Conservation (phyloP, 1,140 invertebrate species). For the Dendroctonus ponderosae region DNA sequence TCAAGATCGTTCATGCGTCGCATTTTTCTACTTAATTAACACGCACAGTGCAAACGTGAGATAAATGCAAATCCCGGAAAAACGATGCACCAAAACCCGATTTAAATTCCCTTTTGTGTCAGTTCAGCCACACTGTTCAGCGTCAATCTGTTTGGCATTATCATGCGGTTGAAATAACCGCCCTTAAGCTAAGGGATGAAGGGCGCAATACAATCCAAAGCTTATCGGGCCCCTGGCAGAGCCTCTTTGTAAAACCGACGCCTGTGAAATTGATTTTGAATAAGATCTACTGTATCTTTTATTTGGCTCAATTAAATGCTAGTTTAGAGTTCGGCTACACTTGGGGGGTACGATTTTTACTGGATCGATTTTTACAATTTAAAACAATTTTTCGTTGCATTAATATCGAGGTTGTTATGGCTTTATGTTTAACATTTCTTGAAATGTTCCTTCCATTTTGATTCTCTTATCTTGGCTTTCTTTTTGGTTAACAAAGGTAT, state of each 20-base stretch:
- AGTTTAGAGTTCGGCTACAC: slow-evolving; percentile 4
- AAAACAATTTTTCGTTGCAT: too few species aligned
- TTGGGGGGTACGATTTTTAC: not conserved
- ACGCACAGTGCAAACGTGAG: too few species aligned
- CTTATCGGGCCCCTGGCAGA: slow-evolving; percentile 22
- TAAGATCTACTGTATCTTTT: slow-evolving; percentile 28
- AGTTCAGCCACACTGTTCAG: too few species aligned
- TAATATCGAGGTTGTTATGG: too few species aligned
- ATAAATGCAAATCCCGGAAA: not conserved
- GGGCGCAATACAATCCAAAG: slow-evolving; percentile 6
- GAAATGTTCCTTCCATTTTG: too few species aligned
- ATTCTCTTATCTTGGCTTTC: too few species aligned
- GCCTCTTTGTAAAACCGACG: slow-evolving; percentile 19
- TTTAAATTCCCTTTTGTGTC: slow-evolving; percentile 5
- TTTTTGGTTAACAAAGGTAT: too few species aligned
- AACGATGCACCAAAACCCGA: not conserved
- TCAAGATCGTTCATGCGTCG: too few species aligned
- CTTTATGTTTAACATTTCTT: too few species aligned
- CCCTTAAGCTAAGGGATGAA: slow-evolving; percentile 21
- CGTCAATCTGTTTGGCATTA: slow-evolving; percentile 14
- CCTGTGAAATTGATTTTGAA: slow-evolving; percentile 31
- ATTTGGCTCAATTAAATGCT: slow-evolving; percentile 25
- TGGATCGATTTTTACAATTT: too few species aligned
- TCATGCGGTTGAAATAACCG: slow-evolving; percentile 22
- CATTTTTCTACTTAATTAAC: too few species aligned